Base-by-base conservation (phyloP, 2,113 vertebrate species). In the Gymnocephalus cernua region DNA sequence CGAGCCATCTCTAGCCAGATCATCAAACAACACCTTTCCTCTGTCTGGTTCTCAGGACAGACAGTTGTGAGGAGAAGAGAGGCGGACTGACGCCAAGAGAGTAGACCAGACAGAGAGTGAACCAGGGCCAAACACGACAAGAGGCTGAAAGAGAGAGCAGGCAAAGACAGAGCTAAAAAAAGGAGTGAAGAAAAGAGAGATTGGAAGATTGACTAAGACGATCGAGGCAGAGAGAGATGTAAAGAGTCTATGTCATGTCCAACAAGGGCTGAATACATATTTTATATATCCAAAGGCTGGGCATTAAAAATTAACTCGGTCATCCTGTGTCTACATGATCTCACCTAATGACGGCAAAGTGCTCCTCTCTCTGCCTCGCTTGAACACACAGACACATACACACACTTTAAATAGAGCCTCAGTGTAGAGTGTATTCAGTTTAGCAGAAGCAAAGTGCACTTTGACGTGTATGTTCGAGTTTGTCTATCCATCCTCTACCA, bases 301-400 rank as follows among this genome's bases (percentile, higher is more conserved):
- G 44, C 74, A 93, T 93, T 85, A 95, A 94, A 92, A 86, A 92
- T 94, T 88, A 79, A 95, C 85, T 73, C 16, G 25, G 86, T 91
- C 88, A 83, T 72, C 41, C 71, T 67, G 85, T 91, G 72, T 88
- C 90, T 88, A 90, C 92, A 93, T 91, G 88, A 93, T 91, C 89
- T 90, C 88, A 85, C 83, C 87, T 91, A 93, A 93, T 89, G 83
- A 92, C 48, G 50, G 88, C 89, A 92, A 93, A 93, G 91, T 91
- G 87, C 87, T 89, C 69, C 71, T 70, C 77, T 58, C 79, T 74
- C 70, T 21, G 44, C 72, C 73, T 72, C 14, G 48, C 85, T 79
- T 68, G n/a, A 72, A 84, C 77, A 74, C 35, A 67, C 71, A 72
- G 15, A 69, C 75, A 71, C 77, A 73, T 27, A 74, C 68, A 62